Conservation (phyloP, 2,797 vertebrate species). For the Darevskia mixta region DNA sequence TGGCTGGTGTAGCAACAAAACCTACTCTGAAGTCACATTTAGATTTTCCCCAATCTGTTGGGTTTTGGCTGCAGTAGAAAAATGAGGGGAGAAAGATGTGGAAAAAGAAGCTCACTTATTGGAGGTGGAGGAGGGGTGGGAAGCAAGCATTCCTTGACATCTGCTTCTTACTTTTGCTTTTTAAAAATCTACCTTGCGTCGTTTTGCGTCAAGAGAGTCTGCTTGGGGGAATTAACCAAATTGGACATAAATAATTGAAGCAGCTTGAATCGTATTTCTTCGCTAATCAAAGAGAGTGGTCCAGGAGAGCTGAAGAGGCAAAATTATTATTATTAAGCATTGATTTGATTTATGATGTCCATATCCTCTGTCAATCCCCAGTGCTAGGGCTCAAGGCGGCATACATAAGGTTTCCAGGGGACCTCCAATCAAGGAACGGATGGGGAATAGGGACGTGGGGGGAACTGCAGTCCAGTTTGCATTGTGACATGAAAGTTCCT, state of each 20-base stretch:
- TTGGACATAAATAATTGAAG: slow-evolving; percentile 23
- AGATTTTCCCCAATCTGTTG: too few species aligned
- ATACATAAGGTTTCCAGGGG: not conserved
- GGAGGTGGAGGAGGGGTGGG: not conserved
- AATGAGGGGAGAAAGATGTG: not conserved
- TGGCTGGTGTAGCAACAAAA: too few species aligned
- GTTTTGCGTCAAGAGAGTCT: not conserved
- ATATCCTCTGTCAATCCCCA: not conserved
- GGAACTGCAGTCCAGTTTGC: too few species aligned
- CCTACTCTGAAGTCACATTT: too few species aligned
- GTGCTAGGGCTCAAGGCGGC: not conserved
- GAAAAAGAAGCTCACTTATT: not conserved
- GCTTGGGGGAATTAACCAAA: slow-evolving; percentile 11
- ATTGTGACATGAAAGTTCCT: too few species aligned
- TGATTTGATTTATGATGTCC: not conserved
- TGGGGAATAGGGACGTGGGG: too few species aligned
- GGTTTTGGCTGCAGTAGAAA: not conserved
- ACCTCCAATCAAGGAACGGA: not conserved
- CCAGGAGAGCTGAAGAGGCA: not conserved
- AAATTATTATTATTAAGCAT: slow-evolving; percentile 8
- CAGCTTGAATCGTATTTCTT: not conserved
- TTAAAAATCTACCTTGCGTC: not conserved
- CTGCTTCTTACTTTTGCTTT: not conserved
- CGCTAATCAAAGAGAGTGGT: slow-evolving; percentile 21
- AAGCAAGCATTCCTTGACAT: not conserved